A percentile compares a stretch with the other conserved stretches of the same genome.
These are phyloP conservation scores for Meandrina meandrites DNA, from an alignment of 92 coral and sea anemone genomes.

Conservation along the genomic window DNA sequence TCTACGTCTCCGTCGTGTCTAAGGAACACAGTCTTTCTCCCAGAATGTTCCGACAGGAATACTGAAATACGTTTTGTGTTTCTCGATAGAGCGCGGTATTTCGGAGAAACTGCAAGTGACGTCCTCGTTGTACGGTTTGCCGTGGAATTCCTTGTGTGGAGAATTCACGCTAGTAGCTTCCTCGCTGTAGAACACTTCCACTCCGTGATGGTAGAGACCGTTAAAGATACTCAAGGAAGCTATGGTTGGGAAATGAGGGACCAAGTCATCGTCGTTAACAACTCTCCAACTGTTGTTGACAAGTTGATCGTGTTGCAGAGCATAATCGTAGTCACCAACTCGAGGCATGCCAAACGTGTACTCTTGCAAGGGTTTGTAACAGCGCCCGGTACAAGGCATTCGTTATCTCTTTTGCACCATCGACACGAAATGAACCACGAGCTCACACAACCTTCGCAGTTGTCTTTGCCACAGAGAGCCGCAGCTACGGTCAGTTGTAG, in stretches of 20 bases:
- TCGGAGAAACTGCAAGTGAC: conserved; percentile 27
- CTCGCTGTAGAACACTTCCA: conserved; percentile 35
- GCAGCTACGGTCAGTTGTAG: background rate
- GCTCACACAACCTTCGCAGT: conserved; percentile 15
- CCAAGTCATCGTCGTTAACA: conserved; percentile 33
- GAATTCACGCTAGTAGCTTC: conserved; percentile 29
- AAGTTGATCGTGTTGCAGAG: conserved; percentile 51
- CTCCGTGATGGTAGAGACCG: conserved; percentile 52
- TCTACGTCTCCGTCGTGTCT: too few species aligned
- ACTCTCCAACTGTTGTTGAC: conserved; percentile 60
- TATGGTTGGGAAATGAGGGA: conserved; percentile 19
- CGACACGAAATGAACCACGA: conserved; percentile 27
- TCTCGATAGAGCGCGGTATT: background rate
- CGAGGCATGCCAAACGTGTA: conserved; percentile 33
- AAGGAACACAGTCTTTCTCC: background rate
- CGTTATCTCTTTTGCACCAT: conserved; percentile 65
- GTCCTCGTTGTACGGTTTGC: conserved; percentile 38
- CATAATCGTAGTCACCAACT: conserved; percentile 51
- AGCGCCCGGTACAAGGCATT: conserved; percentile 55
- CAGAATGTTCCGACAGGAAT: conserved; percentile 40
- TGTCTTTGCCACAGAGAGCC: background rate
- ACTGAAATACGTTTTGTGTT: conserved; percentile 29
- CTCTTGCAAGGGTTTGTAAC: conserved; percentile 55
- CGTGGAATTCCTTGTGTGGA: conserved; percentile 43
- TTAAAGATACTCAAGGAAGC: background rate